phyloP scores from a whole-genome alignment of 2,113 vertebrate species.

The Monopterus albus region DNA sequence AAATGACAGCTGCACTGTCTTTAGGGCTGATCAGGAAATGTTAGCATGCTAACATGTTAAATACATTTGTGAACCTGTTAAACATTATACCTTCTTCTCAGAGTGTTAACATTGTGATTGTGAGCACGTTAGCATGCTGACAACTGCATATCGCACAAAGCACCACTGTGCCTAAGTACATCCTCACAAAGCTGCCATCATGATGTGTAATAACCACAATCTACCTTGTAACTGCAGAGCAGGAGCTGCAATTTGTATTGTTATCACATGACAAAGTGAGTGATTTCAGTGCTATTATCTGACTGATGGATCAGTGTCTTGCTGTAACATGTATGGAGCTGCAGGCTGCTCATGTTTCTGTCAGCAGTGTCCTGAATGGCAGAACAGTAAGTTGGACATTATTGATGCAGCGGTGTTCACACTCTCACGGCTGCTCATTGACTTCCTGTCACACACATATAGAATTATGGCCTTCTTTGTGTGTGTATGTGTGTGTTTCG shows the following conservation, averaged over 20 bases:
- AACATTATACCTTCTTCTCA: no score
- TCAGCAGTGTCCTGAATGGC: constrained; percentile 69
- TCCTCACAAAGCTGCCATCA: no score
- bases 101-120: no score
- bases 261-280: constrained; percentile 49
- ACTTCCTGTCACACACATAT: constrained; percentile 66
- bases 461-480: constrained; percentile 57
- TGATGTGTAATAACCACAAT: constrained; percentile 19
- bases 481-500: constrained; percentile 14
- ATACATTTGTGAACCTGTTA: no score
- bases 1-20: no score
- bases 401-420: constrained; percentile 69
- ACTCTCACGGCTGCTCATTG: constrained; percentile 68
- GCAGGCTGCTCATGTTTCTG: constrained; percentile 55
- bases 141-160: no score
- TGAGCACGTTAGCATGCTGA: no score
- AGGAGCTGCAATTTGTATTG: constrained; percentile 13
- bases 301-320: constrained; percentile 44
- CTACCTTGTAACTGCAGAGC: constrained; percentile 28
- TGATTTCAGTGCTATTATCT: constrained; percentile 48
- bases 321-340: constrained; percentile 58
- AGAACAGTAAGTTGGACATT: constrained; percentile 64
- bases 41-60: neutral
- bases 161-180: no score
- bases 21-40: no score